Evolutionary conservation across 1,140 invertebrate species (phyloP), one percentile per base, ranked within the genome.

Genomic region (Drosophila pectinifera): DNA sequence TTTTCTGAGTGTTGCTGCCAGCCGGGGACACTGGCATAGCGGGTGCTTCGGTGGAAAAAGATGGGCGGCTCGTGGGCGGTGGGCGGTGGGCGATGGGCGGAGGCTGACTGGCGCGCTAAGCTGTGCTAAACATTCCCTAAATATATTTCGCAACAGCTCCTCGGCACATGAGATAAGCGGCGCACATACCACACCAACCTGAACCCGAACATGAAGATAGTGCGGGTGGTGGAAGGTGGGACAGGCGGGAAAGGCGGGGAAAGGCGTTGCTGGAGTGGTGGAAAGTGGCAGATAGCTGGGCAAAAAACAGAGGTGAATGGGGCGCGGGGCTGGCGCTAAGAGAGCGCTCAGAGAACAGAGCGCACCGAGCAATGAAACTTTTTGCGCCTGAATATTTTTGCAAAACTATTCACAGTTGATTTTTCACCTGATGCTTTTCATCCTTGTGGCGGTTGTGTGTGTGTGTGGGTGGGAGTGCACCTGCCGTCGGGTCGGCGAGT

Each of bases 321-420:
- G 51, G 34, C 31, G 16, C 5, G 34, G 38, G 26, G 11, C 7
- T n/a, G n/a, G 39, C 51, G 26, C 56, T 48, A 45, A 57, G 61
- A 63, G 78, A 65, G 46, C 61, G 28, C 45, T 51, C 57, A 54
- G 53, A 41, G 41, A 57, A 51, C 54, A 73, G 56, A 58, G 62
- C 46, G 59, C 65, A 57, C 46, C 49, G 56, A 69, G 84, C 80
- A 80, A 88, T 88, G 80, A 89, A 88, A 89, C 75, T 88, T 88
- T 88, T 89, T 88, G 80, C 84, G 77, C 80, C 84, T 80, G 84
- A 78, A 89, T 84, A 89, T 89, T 84, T 88, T 89, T 70, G 45
- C 64, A 72, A 88, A 89, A 84, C 84, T 89, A 89, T 89, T 89
- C 84, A 89, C 84, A 89, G 84, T 89, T 89, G 84, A 89, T 89